Conservation (phyloP, 2,113 vertebrate genomes). For the Sialia sialis region DNA sequence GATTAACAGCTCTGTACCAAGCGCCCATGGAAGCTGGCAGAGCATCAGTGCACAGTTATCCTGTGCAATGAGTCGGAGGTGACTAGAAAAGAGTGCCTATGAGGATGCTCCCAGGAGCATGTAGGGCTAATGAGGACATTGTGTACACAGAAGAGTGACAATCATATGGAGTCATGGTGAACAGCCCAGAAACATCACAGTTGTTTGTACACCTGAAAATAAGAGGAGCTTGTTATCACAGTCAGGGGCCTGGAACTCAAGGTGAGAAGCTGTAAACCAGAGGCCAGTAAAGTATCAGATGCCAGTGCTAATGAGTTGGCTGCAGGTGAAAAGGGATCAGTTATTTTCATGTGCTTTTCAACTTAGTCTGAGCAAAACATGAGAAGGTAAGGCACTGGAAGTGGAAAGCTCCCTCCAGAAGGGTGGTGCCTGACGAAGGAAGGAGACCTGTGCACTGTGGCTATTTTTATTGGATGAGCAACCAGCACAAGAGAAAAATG, state of each 20-base stretch:
- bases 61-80: accelerated
- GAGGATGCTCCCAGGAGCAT: not conserved
- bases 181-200: not conserved
- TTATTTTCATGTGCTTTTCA: not conserved
- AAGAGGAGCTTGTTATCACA: not conserved
- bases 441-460: not conserved
- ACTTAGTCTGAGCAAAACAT: not conserved
- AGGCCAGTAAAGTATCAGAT: not conserved
- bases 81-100: not conserved
- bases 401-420: not conserved
- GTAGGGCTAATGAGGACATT: not conserved
- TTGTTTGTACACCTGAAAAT: not conserved
- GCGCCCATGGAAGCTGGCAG: not conserved
- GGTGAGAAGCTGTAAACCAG: not conserved
- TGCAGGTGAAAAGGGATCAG: not conserved
- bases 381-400: not conserved
- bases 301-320: not conserved
- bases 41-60: not conserved
- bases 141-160: not conserved
- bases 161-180: not conserved
- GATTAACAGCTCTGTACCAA: not conserved
- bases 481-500: not conserved
- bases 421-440: not conserved
- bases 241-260: not conserved
- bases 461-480: not conserved